Conservation (phyloP, 2,797 vertebrate species). For the Bovichtus variegatus region DNA sequence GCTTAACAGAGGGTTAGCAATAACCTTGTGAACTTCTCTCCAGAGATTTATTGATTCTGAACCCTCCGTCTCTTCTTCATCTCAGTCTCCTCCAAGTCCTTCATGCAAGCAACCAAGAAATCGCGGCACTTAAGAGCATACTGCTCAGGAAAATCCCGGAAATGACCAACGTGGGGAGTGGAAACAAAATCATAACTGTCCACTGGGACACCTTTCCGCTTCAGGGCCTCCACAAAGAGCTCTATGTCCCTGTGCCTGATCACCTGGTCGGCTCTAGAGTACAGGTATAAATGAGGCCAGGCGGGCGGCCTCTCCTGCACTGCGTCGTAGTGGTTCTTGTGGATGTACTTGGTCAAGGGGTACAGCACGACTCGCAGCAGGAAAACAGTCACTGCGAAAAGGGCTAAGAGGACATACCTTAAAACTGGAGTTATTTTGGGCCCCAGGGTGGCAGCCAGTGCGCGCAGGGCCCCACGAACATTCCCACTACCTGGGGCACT, state of each 20-base stretch:
- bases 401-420: constrained; percentile 84
- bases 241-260: constrained; percentile 88
- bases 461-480: constrained; percentile 88
- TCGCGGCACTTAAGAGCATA: constrained; percentile 87
- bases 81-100: constrained; percentile 50
- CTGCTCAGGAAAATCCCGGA: constrained; percentile 88
- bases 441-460: constrained; percentile 86
- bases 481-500: constrained; percentile 92
- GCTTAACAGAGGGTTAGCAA: not conserved
- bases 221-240: constrained; percentile 84
- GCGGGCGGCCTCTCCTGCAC: constrained; percentile 85
- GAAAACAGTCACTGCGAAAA: constrained; percentile 86
- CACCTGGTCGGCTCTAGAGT: constrained; percentile 89
- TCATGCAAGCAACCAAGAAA: constrained; percentile 89
- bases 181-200: constrained; percentile 90
- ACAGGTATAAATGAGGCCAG: constrained; percentile 96
- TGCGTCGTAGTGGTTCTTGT: constrained; percentile 92
- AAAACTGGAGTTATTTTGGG: constrained; percentile 81
- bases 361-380: constrained; percentile 89
- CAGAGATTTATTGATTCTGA: constrained; percentile 50
- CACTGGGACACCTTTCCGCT: constrained; percentile 82
- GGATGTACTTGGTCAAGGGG: constrained; percentile 90
- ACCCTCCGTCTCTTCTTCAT: constrained; percentile 62
- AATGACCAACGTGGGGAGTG: constrained; percentile 91
- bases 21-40: not conserved